A percentile compares a stretch with the other conserved stretches of the same genome.
These are phyloP conservation scores for Zapornia atra DNA, from an alignment of 2,113 vertebrate genomes.

Conservation along the genomic window DNA sequence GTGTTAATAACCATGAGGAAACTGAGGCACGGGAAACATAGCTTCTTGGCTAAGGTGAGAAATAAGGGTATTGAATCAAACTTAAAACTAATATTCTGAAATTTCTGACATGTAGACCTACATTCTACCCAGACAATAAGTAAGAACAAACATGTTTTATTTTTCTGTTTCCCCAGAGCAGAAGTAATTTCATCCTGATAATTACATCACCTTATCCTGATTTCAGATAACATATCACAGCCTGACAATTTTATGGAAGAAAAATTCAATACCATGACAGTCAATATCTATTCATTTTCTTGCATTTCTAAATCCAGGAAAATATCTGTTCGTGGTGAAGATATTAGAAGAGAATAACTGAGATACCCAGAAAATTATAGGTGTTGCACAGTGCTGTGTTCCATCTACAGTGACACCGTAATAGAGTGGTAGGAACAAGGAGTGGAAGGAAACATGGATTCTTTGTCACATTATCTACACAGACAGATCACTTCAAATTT, in stretches of 20 bases:
- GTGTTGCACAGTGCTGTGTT: neutral
- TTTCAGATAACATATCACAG: neutral
- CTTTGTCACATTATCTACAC: neutral
- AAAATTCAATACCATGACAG: neutral
- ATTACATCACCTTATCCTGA: neutral
- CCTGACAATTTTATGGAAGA: neutral
- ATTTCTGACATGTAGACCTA: neutral
- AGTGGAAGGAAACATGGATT: neutral
- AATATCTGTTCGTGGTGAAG: neutral
- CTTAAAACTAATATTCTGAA: neutral
- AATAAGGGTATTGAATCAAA: neutral
- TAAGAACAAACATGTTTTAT: neutral
- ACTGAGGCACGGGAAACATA: neutral
- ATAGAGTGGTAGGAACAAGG: neutral
- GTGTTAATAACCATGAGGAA: neutral
- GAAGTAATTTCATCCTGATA: neutral
- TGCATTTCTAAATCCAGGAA: constrained; percentile 1
- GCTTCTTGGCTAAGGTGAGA: neutral
- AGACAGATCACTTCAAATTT: neutral
- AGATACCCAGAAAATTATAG: neutral
- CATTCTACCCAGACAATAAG: neutral
- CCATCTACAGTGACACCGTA: neutral
- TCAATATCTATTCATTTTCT: neutral
- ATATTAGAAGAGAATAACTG: neutral
- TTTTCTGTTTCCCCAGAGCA: neutral